These are phyloP conservation scores for Sebastes minor DNA, from an alignment of 2,797 vertebrate genomes.

Conservation along the genomic window DNA sequence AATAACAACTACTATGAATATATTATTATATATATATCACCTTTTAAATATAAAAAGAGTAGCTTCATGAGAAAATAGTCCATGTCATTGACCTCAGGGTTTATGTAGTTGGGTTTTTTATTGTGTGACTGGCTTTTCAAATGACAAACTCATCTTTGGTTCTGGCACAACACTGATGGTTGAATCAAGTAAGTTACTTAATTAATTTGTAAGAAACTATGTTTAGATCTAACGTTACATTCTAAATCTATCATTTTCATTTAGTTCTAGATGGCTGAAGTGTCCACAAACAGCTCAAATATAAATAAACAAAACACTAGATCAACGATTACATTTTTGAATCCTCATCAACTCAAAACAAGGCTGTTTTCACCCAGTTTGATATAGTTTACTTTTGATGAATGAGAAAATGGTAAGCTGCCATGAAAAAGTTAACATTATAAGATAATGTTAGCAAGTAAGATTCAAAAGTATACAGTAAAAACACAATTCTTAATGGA, in stretches of 20 bases:
- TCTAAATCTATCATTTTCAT: neutral
- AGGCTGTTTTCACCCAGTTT: neutral
- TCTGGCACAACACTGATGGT: conserved; percentile 29
- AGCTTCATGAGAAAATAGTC: neutral
- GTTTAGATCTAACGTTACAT: neutral
- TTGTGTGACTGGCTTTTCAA: conserved; percentile 31
- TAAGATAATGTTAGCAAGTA: neutral
- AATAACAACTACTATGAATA: neutral
- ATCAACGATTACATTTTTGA: neutral
- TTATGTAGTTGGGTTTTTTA: neutral
- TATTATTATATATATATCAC: too few species aligned
- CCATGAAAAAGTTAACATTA: neutral
- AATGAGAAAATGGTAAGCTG: neutral
- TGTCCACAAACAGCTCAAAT: neutral
- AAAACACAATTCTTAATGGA: neutral
- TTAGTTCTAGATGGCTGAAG: neutral
- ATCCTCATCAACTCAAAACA: neutral
- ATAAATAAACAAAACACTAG: neutral
- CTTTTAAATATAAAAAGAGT: neutral
- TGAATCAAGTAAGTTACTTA: conserved; percentile 21
- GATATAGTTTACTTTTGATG: neutral
- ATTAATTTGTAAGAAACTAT: neutral
- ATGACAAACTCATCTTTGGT: conserved; percentile 18
- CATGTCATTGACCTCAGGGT: neutral
- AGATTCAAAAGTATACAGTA: neutral